Conservation (phyloP, 2,888 invertebrate species). For the Phoronis australis region DNA sequence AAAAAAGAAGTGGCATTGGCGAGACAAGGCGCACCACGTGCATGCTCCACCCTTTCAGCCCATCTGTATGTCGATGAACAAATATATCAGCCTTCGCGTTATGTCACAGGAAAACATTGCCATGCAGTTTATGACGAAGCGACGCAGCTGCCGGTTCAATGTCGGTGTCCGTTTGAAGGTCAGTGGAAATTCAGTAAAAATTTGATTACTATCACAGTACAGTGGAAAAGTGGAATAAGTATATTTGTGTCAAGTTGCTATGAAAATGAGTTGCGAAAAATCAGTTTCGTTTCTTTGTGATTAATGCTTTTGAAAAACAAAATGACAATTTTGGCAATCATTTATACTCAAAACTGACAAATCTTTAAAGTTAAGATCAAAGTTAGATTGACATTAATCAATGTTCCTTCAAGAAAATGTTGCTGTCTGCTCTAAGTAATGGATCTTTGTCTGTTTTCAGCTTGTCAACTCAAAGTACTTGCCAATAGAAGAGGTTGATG, state of each 20-base stretch:
- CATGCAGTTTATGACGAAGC: slow-evolving; percentile 34
- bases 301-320: too few species aligned
- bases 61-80: slow-evolving; percentile 41
- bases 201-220: too few species aligned
- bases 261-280: too few species aligned
- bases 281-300: too few species aligned
- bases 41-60: slow-evolving; percentile 53
- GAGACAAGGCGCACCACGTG: slow-evolving; percentile 37
- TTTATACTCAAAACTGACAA: too few species aligned
- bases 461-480: slow-evolving; percentile 33
- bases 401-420: too few species aligned
- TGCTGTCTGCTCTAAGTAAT: slow-evolving; percentile 44
- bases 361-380: too few species aligned
- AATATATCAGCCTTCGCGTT: slow-evolving; percentile 35
- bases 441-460: slow-evolving; percentile 19
- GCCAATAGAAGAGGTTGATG: slow-evolving; percentile 31
- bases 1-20: slow-evolving; percentile 46
- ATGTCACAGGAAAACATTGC: slow-evolving; percentile 44
- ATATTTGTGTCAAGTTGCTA: too few species aligned
- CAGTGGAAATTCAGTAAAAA: too few species aligned
- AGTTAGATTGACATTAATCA: too few species aligned
- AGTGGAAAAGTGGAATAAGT: too few species aligned
- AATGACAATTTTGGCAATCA: too few species aligned
- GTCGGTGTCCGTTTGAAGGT: slow-evolving; percentile 48
- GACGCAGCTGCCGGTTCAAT: slow-evolving; percentile 41